Percentiles rank a stretch among this genome's conserved stretches.
Evolutionary conservation across 2,888 invertebrate species (phyloP).

Genomic region (Adelphocoris suturalis): DNA sequence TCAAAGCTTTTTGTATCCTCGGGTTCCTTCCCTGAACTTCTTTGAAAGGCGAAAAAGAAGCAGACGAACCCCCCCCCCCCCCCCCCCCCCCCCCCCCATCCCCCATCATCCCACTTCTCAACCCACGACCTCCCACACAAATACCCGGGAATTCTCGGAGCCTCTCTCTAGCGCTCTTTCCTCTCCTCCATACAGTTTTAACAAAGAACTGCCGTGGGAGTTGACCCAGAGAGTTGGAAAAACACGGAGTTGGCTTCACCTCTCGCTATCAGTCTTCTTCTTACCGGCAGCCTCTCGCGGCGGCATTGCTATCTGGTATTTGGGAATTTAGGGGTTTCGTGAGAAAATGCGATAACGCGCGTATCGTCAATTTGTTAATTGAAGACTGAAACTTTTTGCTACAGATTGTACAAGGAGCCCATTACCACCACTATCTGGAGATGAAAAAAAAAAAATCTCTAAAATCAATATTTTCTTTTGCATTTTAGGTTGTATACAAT

Average conservation of each 20-base stretch:
- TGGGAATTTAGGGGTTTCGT: background rate
- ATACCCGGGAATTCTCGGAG: no score
- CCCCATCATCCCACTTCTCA: no score
- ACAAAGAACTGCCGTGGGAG: slow-evolving; percentile 34
- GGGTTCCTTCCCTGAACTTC: background rate
- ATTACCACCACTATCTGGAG: no score
- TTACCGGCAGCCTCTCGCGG: background rate
- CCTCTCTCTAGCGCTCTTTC: background rate
- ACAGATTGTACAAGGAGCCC: no score
- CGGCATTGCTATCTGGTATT: background rate
- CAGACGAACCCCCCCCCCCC: no score
- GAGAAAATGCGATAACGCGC: background rate
- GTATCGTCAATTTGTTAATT: background rate
- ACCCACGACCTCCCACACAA: no score
- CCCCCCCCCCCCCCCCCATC: no score
- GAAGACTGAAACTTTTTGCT: no score
- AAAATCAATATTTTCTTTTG: no score
- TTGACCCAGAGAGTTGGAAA: slow-evolving; percentile 6
- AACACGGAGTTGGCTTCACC: background rate
- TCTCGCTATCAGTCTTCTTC: background rate
- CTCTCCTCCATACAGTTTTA: slow-evolving; percentile 2
- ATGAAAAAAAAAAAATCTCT: no score
- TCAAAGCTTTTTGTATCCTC: background rate
- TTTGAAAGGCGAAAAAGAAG: no score
- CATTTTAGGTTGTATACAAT: no score